Conservation (phyloP, 2,113 vertebrate genomes). For the Ailuropoda melanoleuca region DNA sequence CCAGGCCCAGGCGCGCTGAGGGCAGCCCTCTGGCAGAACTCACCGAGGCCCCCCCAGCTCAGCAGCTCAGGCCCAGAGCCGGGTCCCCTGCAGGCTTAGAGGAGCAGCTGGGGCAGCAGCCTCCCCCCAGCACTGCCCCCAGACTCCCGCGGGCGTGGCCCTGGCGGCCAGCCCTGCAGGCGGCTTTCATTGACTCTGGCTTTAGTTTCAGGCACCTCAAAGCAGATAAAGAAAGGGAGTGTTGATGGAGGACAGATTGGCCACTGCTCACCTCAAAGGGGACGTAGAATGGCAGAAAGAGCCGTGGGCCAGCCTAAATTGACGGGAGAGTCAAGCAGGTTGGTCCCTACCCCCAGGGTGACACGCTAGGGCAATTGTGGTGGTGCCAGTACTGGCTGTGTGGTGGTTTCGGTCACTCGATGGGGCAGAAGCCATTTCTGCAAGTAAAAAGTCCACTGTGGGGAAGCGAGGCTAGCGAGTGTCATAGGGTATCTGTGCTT, state of each 20-base stretch:
- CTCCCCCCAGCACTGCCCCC: background rate
- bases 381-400: background rate
- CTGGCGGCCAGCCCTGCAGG: conserved; percentile 38
- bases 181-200: conserved; percentile 75
- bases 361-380: conserved; percentile 45
- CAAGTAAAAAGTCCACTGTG: background rate
- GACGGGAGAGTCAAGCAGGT: conserved; percentile 78
- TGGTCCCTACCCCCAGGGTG: conserved; percentile 73
- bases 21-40: background rate
- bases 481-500: background rate
- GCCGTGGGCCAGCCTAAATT: conserved; percentile 76
- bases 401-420: background rate
- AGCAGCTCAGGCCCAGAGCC: background rate
- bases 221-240: conserved; percentile 80
- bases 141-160: background rate
- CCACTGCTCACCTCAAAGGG: conserved; percentile 79
- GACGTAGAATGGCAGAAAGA: conserved; percentile 75
- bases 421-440: conserved; percentile 2
- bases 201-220: conserved; percentile 81
- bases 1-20: background rate
- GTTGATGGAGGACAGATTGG: conserved; percentile 79
- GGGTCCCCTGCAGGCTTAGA: conserved; percentile 38
- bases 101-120: conserved; percentile 3
- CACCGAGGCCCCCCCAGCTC: background rate
- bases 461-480: conserved; percentile 69